These are phyloP conservation scores for Exocentrus adspersus DNA, from an alignment of 2,888 invertebrate genomes.

Conservation along the genomic window DNA sequence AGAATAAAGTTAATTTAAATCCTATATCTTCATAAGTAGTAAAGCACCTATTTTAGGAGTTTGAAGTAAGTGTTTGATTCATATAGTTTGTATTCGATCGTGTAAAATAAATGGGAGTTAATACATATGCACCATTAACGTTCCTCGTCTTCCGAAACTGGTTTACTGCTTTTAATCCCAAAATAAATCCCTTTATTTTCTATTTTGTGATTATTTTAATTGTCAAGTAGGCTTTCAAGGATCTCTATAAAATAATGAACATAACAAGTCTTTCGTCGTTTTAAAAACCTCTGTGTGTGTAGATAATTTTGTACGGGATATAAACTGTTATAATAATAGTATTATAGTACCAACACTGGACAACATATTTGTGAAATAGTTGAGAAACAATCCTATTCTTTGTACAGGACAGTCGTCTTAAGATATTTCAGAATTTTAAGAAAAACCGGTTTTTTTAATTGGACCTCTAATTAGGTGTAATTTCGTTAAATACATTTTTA, in stretches of 20 bases:
- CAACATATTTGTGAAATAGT: slow-evolving; percentile 17
- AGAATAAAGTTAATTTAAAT: too few relatives aligned
- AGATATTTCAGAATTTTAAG: not conserved
- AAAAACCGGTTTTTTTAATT: too few relatives aligned
- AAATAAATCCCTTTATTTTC: slow-evolving; percentile 24
- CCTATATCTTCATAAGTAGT: too few relatives aligned
- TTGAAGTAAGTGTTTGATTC: too few relatives aligned
- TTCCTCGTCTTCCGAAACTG: slow-evolving; percentile 46
- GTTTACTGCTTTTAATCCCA: slow-evolving; percentile 32
- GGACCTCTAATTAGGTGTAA: too few relatives aligned
- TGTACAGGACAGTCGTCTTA: not conserved
- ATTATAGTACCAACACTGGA: slow-evolving; percentile 14
- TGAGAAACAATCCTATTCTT: slow-evolving; percentile 10
- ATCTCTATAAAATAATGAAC: slow-evolving; percentile 61
- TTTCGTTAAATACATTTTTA: too few relatives aligned
- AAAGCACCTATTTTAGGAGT: too few relatives aligned
- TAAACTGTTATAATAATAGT: slow-evolving; percentile 32
- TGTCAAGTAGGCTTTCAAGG: slow-evolving; percentile 57
- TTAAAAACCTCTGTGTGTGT: slow-evolving; percentile 56
- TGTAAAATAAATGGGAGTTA: too few relatives aligned
- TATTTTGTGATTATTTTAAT: slow-evolving; percentile 27
- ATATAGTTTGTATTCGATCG: too few relatives aligned
- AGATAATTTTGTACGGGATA: slow-evolving; percentile 62
- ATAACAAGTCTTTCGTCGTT: slow-evolving; percentile 60
- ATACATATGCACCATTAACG: slow-evolving; percentile 13